Evolutionary conservation across 2,797 vertebrate genomes (phyloP).

Genomic region (Falco rusticolus): DNA sequence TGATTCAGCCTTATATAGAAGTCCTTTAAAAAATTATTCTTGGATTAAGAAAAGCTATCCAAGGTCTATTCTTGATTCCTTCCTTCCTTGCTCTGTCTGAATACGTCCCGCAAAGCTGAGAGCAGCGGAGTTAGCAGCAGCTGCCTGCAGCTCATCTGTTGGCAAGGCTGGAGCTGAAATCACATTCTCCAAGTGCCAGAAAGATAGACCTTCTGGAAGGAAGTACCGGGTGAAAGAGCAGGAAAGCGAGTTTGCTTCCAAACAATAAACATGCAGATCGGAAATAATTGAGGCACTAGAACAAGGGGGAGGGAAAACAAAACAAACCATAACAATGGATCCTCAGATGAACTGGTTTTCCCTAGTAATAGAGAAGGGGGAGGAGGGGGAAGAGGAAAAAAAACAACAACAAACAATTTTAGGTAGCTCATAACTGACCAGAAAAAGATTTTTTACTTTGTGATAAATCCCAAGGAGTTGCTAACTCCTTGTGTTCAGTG

Average conservation of each 20-base stretch:
- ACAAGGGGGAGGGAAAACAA: slow-evolving; percentile 45
- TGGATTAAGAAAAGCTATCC: background rate
- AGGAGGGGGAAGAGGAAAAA: background rate
- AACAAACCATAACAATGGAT: background rate
- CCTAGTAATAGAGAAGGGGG: background rate
- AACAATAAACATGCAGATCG: slow-evolving; percentile 47
- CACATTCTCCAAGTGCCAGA: slow-evolving; percentile 67
- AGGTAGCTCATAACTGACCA: background rate
- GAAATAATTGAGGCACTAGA: slow-evolving; percentile 52
- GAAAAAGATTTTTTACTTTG: background rate
- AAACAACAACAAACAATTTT: background rate
- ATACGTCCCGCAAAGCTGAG: background rate
- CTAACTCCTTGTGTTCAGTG: background rate
- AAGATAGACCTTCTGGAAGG: slow-evolving; percentile 51
- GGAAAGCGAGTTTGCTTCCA: slow-evolving; percentile 53
- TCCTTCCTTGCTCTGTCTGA: background rate
- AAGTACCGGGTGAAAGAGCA: slow-evolving; percentile 51
- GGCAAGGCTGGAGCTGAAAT: slow-evolving; percentile 49
- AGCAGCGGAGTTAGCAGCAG: slow-evolving; percentile 34
- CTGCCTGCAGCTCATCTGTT: slow-evolving; percentile 58
- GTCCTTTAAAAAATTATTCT: background rate
- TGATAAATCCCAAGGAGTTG: background rate
- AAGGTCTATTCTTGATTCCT: background rate
- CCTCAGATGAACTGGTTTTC: slow-evolving; percentile 19
- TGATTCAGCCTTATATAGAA: background rate